Base-by-base conservation (phyloP, 2,797 vertebrate species). In the Ptychadena robeensis region DNA sequence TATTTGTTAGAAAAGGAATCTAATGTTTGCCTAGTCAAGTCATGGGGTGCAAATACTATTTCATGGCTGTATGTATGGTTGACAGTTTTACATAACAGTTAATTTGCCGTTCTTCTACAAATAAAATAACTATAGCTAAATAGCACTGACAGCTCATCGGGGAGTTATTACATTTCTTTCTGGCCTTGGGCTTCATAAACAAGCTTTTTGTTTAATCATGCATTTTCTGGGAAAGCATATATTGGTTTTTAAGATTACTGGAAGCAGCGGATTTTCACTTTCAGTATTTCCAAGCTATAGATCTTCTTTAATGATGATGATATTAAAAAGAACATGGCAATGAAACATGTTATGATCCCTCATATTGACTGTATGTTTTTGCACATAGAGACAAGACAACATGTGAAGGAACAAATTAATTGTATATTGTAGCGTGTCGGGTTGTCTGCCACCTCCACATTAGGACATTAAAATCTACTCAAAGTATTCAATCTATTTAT, bases 161-260 rank as follows among this genome's bases (percentile, higher is more conserved):
- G 76, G 77, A 80, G 28, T 69, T 75, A 53, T 70, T 74, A 84
- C 69, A 75, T 28, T 75, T 48, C 28, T 30, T 48, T 61, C 25
- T 70, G 79, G 68, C 57, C 57, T 67, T 78, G 5, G 59, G 68
- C 74, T 73, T 65, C 73, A 82, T 79, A 64, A 83, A 83, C 74
- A 78, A 68, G 61, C 28, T 73, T 70, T 84, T 80, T 84, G 71
- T 80, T 84, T 80, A 85, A 85, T 85, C 78, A 79, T 73, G 65
- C 44, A 71, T 68, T 68, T 84, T 80, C 82, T 75, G 66, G 78
- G 71, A 85, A 85, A 76, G 65, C 65, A 64, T 70, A 80, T 80
- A 80, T 85, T 57, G 65, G n/a, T 75, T 75, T 79, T 75, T 71
- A 65, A 71, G 53, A 74, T 85, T 80, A 71, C 78, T 80, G 78